phyloP scores from a whole-genome alignment of 2,113 vertebrate genomes.

The Microtus montanus region DNA sequence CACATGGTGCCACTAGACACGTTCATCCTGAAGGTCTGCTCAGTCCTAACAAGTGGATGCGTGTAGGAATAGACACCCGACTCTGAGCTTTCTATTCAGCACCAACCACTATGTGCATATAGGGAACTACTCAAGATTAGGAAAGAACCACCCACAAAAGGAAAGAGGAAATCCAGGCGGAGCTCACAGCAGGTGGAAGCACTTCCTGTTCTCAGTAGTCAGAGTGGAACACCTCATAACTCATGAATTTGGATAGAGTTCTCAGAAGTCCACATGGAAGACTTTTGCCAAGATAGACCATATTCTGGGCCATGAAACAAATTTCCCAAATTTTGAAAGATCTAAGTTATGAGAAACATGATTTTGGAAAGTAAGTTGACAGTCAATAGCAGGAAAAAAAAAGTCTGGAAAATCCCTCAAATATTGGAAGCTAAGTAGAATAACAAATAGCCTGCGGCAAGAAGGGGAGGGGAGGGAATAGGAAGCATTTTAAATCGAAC shows the following conservation, averaged over 20 bases:
- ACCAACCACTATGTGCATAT: background rate
- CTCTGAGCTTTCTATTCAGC: background rate
- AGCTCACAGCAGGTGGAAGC: background rate
- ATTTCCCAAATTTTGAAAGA: background rate
- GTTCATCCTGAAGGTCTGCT: background rate
- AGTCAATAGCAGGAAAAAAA: constrained; percentile 54
- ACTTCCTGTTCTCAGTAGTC: constrained; percentile 16
- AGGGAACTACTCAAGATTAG: background rate
- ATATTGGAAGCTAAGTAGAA: constrained; percentile 39
- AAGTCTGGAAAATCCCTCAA: constrained; percentile 44
- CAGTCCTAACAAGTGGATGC: background rate
- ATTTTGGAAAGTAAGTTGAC: constrained; percentile 58
- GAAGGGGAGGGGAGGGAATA: background rate
- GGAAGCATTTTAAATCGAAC: background rate
- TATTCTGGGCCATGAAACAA: constrained; percentile 17
- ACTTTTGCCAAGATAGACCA: background rate
- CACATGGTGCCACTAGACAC: rapidly evolving
- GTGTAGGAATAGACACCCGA: background rate
- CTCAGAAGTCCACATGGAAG: background rate
- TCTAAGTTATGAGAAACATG: constrained; percentile 38
- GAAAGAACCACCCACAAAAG: background rate
- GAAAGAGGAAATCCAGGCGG: constrained; percentile 38
- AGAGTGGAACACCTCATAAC: constrained; percentile 42
- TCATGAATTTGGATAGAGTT: background rate
- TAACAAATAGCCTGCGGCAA: background rate